Evolutionary conservation across 2,888 invertebrate species (phyloP).

Genomic region (Pheosia tremula): DNA sequence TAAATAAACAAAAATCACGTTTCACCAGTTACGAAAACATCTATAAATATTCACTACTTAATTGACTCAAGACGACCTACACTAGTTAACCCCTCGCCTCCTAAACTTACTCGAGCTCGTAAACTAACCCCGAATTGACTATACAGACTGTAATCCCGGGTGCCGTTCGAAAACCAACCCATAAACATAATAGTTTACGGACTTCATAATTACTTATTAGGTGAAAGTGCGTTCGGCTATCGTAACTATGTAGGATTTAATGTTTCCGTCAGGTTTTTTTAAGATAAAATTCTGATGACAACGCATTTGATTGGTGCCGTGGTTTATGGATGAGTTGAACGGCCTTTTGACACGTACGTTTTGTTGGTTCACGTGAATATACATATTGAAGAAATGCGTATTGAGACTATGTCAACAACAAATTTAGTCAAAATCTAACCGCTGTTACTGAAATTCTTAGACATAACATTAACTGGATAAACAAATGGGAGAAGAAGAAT

Average conservation of each 20-base stretch:
- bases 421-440: no score
- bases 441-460: no score
- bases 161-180: constrained; percentile 17
- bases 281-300: constrained; percentile 33
- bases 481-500: no score
- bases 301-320: constrained; percentile 24
- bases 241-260: constrained; percentile 21
- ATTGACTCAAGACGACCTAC: not conserved
- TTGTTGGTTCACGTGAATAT: not conserved
- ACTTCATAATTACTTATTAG: constrained; percentile 27
- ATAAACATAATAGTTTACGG: constrained; percentile 34
- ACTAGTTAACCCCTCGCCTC: not conserved
- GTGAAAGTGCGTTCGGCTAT: constrained; percentile 29
- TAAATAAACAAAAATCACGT: not conserved
- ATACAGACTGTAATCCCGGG: not conserved
- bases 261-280: constrained; percentile 20
- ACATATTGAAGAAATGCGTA: no score
- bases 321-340: constrained; percentile 11
- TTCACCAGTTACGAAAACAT: not conserved
- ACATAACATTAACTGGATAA: no score
- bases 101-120: constrained; percentile 7
- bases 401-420: not conserved
- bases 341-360: constrained; percentile 14
- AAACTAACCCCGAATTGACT: constrained; percentile 11
- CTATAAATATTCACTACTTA: not conserved